Evolutionary conservation across 2,113 vertebrate species (phyloP).

Genomic region (Cervus canadensis): DNA sequence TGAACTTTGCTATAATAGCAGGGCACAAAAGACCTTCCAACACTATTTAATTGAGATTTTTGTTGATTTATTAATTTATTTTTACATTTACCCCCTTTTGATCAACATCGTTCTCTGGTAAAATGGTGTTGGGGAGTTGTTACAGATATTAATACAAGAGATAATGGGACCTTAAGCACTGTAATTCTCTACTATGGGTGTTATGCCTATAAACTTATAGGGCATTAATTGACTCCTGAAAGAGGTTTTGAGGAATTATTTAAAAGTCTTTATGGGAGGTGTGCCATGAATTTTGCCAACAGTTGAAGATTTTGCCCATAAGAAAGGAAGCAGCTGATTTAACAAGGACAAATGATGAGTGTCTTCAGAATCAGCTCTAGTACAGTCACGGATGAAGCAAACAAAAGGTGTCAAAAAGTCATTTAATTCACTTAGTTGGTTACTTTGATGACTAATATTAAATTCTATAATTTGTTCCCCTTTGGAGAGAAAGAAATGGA

Average conservation of each 20-base stretch:
- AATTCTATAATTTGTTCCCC: neutral
- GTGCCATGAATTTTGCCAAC: neutral
- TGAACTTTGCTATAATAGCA: neutral
- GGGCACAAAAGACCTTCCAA: neutral
- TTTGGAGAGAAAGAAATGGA: neutral
- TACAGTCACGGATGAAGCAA: neutral
- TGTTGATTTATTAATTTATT: neutral
- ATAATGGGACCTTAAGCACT: neutral
- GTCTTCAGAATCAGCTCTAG: neutral
- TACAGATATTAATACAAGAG: neutral
- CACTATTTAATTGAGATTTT: neutral
- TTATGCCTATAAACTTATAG: neutral
- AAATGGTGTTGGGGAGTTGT: neutral
- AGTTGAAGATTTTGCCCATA: neutral
- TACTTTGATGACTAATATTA: neutral
- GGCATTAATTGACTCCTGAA: neutral
- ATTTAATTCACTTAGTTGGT: neutral
- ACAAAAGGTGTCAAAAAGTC: neutral
- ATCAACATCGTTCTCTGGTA: neutral
- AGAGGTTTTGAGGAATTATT: neutral
- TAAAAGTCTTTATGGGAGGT: neutral
- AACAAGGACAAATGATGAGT: neutral
- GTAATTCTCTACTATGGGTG: neutral
- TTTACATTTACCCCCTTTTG: neutral
- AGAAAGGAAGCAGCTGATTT: neutral